Evolutionary conservation across 2,113 vertebrate genomes (phyloP), one percentile per base, ranked within the genome.

Genomic region (Aptenodytes forsteri): DNA sequence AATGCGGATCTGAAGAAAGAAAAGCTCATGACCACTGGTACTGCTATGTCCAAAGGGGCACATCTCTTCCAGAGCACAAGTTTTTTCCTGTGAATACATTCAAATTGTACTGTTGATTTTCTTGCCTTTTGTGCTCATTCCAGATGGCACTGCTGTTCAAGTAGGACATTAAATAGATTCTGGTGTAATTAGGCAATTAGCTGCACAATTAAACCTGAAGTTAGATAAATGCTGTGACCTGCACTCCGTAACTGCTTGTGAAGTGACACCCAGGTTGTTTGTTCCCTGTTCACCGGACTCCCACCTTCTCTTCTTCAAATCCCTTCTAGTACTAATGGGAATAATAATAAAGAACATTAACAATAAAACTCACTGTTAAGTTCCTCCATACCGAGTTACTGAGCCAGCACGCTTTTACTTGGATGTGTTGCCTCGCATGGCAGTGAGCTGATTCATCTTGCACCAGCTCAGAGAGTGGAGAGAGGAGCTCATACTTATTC

Each of bases 141-240:
- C 55, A 93, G 70, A 85, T 6, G 9, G 38, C 36, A 88, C 38
- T 65, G 75, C 56, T 61, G 36, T 65, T 92, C 36, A 84, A 87
- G 36, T 18, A 78, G 76, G 86, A 52, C 52, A 72, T 56, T 84
- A 92, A 88, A 78, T 36, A 91, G 47, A 76, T 79, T 90, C 38
- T 95, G 65, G 54, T 79, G 44, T 78, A 89, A 89, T 92, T 87
- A 92, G 91, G 54, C 73, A 92, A 91, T 89, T 95, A 97, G 69
- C 52, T 92, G 81, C 65, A 87, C 73, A 82, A 82, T 82, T 94
- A 96, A 91, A 93, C 75, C 40, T 79, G 22, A 82, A 84, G 72
- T 92, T 76, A 79, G 61, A 58, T 65, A 84, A 91, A 65, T 82
- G n/a, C 42, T 59, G 49, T 80, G 76, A 90, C 47, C 44, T 4